Evolutionary conservation across 53 echinoderm and acorn worm genomes (phyloP), one percentile per base, ranked within the genome.

Genomic region (Actinopyga echinites): DNA sequence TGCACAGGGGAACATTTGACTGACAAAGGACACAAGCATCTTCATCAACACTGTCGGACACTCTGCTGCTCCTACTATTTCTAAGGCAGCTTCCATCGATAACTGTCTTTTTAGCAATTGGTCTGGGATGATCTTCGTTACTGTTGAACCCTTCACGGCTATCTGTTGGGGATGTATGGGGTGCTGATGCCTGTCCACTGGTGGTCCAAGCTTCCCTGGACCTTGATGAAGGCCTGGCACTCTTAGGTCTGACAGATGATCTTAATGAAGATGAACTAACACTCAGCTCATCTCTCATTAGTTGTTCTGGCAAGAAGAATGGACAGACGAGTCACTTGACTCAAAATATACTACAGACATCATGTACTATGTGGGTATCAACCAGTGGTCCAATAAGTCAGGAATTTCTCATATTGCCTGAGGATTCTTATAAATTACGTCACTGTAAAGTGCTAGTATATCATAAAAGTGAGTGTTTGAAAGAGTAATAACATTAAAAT

Each of bases 71-170:
- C 25, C 45, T 12, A 21, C 49, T 75, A 21, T 8, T 10, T 43
- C 26, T 43, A 5, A 75, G 75, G 23, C 55, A 54, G 23, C 75
- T 75, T n/a, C 75, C 75, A 43, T 75, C 75, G 10, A 75, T 75
- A 30, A 44, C 25, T 42, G 37, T 62, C 43, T 33, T 33, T 57
- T 83, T 83, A 17, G 83, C 24, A 12, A 21, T 33, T 52, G 22
- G 53, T 31, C 33, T 65, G 45, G 7, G 71, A 29, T 53, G 35
- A 22, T 31, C 80, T 38, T 43, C 53, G 25, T 38, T 52, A 45
- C 54, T 9, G 56, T 83, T 74, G 56, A 91, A 89, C 0, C 89
- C 86, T 65, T 94, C 87, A 25, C 91, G 80, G 89, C 94, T 94
- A 31, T 86, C 87, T 22, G 86, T 90, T 17, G 85, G 91, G n/a